Percentiles rank a stretch among this genome's conserved stretches.
These are phyloP conservation scores for Lycophotia porphyrea DNA, from an alignment of 2,888 invertebrate species.

Conservation along the genomic window DNA sequence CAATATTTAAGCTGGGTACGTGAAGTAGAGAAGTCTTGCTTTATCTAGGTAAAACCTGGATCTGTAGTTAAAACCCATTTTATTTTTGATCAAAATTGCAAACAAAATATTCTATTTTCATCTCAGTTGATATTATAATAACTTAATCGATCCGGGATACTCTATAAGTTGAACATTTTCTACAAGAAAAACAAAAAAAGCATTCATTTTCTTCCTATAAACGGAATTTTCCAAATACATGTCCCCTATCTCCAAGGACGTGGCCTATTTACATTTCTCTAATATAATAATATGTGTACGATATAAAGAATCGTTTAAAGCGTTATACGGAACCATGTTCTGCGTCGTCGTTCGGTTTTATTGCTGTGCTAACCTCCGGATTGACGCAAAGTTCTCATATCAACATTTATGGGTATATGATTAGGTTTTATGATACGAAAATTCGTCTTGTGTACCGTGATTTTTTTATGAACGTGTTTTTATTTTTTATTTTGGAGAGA, in stretches of 20 bases:
- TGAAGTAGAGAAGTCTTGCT: too few species aligned
- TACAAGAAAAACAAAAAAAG: not conserved
- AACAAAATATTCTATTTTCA: too few species aligned
- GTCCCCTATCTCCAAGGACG: slow-evolving; percentile 14
- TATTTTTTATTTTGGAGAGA: not conserved
- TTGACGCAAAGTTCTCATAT: slow-evolving; percentile 40
- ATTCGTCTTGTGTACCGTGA: slow-evolving; percentile 5
- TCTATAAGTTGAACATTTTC: not conserved
- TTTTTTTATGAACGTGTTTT: slow-evolving; percentile 18
- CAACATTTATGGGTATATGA: slow-evolving; percentile 38
- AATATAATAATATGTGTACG: slow-evolving; percentile 39
- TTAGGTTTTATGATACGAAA: slow-evolving; percentile 28
- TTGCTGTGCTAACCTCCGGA: slow-evolving; percentile 25
- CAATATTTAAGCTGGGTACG: too few species aligned
- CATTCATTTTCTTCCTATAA: not conserved
- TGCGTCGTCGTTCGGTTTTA: slow-evolving; percentile 48
- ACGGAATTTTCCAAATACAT: not conserved
- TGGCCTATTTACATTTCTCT: slow-evolving; percentile 26
- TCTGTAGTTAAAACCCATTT: too few species aligned
- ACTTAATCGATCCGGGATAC: not conserved
- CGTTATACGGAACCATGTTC: slow-evolving; percentile 28
- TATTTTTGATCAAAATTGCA: too few species aligned
- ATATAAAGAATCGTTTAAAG: slow-evolving; percentile 50
- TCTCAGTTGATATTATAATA: too few species aligned
- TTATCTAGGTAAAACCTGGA: too few species aligned